Evolutionary conservation across 37 sponge, comb jelly and placozoan genomes (phyloP).

Genomic region (Diacarnus erythraeanus): DNA sequence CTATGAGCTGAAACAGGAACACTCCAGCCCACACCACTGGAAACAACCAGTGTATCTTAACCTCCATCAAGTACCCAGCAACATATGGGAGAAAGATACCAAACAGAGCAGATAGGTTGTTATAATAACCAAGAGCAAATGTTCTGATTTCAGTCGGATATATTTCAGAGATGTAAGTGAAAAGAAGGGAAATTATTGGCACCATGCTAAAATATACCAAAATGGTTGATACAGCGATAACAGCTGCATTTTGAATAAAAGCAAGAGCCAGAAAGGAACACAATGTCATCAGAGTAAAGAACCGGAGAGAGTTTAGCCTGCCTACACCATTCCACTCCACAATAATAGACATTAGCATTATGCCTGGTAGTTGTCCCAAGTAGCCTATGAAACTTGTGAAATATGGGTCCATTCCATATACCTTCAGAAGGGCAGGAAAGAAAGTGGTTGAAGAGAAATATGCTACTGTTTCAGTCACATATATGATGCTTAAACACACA

Average conservation of each 20-base stretch:
- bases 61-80: conserved; percentile 29
- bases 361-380: conserved; percentile 62
- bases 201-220: conserved; percentile 49
- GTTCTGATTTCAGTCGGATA: conserved; percentile 58
- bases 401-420: conserved; percentile 22
- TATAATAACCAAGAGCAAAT: conserved; percentile 7
- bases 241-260: conserved; percentile 26
- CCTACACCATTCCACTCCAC: conserved; percentile 63
- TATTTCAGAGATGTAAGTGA: conserved; percentile 52
- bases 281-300: conserved; percentile 11
- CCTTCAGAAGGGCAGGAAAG: conserved; percentile 23
- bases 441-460: conserved; percentile 40
- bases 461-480: background rate
- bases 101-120: background rate
- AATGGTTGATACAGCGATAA: conserved; percentile 32
- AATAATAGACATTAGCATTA: conserved; percentile 54
- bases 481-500: conserved; percentile 14
- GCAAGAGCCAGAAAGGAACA: conserved; percentile 38
- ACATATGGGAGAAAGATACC: no score
- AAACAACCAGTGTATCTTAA: conserved; percentile 44
- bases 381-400: conserved; percentile 38
- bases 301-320: conserved; percentile 50
- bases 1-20: conserved; percentile 31
- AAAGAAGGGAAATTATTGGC: conserved; percentile 39
- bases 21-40: conserved; percentile 39